A percentile compares a stretch with the other conserved stretches of the same genome.
Conservation (phyloP, 2,797 vertebrate genomes). For the Rhinophrynus dorsalis region DNA sequence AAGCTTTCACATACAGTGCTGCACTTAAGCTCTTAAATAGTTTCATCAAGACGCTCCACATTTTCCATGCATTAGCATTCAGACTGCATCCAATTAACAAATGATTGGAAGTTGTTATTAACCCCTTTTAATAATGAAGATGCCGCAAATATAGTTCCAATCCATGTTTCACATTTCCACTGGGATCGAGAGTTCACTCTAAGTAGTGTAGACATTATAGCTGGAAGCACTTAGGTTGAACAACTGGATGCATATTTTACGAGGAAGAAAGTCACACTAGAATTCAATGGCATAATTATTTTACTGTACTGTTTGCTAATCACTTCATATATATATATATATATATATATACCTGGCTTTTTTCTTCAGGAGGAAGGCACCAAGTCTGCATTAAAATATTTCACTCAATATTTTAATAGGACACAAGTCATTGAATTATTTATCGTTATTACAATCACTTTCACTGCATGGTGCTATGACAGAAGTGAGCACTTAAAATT, state of each 20-base stretch:
- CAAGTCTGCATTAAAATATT: not conserved
- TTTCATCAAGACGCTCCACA: not conserved
- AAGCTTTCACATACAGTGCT: constrained; percentile 8
- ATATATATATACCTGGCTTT: no score
- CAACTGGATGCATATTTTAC: not conserved
- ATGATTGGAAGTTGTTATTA: not conserved
- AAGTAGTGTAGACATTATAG: not conserved
- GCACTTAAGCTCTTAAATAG: constrained; percentile 18
- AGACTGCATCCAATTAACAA: constrained; percentile 17
- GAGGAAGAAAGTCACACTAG: not conserved
- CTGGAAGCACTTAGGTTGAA: not conserved
- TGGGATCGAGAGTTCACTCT: not conserved
- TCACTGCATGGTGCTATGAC: not conserved
- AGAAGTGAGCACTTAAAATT: constrained; percentile 1
- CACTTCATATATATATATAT: constrained; percentile 8
- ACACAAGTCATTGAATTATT: constrained; percentile 18
- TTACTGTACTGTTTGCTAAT: not conserved
- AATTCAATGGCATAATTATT: constrained; percentile 5
- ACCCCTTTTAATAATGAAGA: not conserved
- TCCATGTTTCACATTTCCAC: not conserved
- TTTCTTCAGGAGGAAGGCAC: not conserved
- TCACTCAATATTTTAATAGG: constrained; percentile 5
- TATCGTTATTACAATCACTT: constrained; percentile 28
- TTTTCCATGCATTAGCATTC: constrained; percentile 14
- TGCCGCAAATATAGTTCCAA: not conserved